Evolutionary conservation across 1,140 invertebrate genomes (phyloP).

Genomic region (Conus betulinus): DNA sequence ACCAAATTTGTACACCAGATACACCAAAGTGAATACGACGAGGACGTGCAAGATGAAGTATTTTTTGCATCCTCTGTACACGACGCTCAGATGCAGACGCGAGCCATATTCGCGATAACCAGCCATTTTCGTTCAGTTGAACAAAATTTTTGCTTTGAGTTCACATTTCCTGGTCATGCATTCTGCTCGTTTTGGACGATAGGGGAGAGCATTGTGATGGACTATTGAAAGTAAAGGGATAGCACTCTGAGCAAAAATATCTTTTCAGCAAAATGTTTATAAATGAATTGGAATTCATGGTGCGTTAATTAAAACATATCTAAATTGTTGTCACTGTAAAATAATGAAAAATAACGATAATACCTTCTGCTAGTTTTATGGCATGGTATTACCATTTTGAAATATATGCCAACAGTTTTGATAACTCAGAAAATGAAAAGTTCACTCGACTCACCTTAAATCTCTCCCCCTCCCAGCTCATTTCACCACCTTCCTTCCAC

Average conservation of each 20-base stretch:
- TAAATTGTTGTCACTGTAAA: too few species aligned
- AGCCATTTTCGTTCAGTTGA: constrained; percentile 7
- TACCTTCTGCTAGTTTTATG: too few species aligned
- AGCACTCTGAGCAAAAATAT: background rate
- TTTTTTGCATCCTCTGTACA: constrained; percentile 50
- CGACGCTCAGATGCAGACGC: constrained; percentile 35
- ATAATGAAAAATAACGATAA: too few species aligned
- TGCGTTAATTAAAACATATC: too few species aligned
- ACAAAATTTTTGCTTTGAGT: background rate
- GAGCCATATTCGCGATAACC: background rate
- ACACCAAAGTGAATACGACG: constrained; percentile 39
- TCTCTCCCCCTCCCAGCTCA: too few species aligned
- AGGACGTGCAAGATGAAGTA: constrained; percentile 45
- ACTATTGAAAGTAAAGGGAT: background rate
- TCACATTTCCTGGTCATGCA: background rate
- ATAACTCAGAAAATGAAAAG: too few species aligned
- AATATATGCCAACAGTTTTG: too few species aligned
- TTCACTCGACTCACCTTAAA: too few species aligned
- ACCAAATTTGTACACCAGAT: constrained; percentile 52
- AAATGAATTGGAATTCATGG: too few species aligned
- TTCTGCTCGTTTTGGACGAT: background rate
- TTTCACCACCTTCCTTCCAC: too few species aligned
- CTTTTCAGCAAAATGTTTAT: background rate
- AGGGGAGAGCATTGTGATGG: background rate
- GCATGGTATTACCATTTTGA: too few species aligned